Percentiles rank a stretch among this genome's conserved stretches.
Conservation (phyloP, 2,888 invertebrate species). For the Agrotis exclamationis region DNA sequence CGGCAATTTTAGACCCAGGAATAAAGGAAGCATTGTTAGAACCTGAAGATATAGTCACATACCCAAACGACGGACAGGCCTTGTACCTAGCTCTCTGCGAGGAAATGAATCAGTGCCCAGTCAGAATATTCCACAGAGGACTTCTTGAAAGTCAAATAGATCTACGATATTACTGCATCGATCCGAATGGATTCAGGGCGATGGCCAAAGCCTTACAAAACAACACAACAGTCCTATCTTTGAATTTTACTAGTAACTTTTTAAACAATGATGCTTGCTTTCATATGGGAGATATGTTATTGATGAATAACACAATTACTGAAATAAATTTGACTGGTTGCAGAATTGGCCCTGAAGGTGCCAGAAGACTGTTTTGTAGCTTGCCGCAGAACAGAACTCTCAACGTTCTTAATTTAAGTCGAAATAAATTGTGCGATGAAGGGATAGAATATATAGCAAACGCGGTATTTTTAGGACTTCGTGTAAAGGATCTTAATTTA, state of each 20-base stretch:
- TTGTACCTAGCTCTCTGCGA: conserved; percentile 79
- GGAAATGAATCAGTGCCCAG: conserved; percentile 77
- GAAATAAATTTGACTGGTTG: conserved; percentile 82
- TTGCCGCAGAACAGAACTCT: conserved; percentile 72
- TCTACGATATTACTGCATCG: conserved; percentile 80
- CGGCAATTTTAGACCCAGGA: conserved; percentile 82
- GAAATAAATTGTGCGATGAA: conserved; percentile 75
- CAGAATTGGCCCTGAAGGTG: conserved; percentile 77
- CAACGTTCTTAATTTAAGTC: conserved; percentile 72
- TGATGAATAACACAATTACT: conserved; percentile 70
- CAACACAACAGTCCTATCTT: conserved; percentile 75
- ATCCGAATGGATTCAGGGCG: conserved; percentile 76
- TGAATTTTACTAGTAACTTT: conserved; percentile 81
- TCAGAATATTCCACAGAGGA: conserved; percentile 73
- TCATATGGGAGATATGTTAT: conserved; percentile 81
- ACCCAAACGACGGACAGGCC: conserved; percentile 81
- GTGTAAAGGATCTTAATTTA: conserved; percentile 73
- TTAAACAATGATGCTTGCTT: conserved; percentile 79
- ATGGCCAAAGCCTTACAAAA: conserved; percentile 78
- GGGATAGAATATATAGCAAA: conserved; percentile 73
- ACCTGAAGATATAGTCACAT: conserved; percentile 68
- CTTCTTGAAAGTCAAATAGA: conserved; percentile 76
- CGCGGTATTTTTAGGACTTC: conserved; percentile 70
- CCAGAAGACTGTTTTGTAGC: conserved; percentile 66
- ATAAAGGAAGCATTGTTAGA: conserved; percentile 75